phyloP scores from a whole-genome alignment of 2,797 vertebrate species.

The Oceanodroma leucorhoa region DNA sequence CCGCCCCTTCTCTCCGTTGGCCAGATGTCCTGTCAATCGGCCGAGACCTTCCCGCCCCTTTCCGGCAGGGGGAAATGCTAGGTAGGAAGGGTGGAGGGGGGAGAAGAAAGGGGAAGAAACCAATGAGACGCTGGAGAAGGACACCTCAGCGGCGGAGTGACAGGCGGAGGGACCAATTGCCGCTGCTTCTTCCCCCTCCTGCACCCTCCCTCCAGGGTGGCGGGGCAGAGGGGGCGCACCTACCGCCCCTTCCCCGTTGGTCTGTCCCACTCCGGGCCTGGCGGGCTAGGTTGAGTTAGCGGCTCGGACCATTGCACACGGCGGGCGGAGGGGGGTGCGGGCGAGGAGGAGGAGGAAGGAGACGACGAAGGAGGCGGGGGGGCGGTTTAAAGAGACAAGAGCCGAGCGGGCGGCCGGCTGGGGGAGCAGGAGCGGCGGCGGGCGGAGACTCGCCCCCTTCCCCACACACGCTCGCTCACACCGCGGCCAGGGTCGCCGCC shows the following conservation, averaged over 20 bases:
- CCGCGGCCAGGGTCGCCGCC: background rate
- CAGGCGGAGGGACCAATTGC: fast-evolving
- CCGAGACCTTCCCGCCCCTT: background rate
- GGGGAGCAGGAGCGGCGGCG: background rate
- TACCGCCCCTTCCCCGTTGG: background rate
- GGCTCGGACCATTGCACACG: slow-evolving; percentile 37
- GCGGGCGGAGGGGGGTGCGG: slow-evolving; percentile 28
- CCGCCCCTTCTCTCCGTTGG: fast-evolving
- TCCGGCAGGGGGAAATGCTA: background rate
- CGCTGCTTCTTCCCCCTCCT: background rate
- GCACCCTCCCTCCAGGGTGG: background rate
- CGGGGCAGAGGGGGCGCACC: background rate
- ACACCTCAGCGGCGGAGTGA: background rate
- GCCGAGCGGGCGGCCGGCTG: background rate
- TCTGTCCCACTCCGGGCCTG: slow-evolving; percentile 33
- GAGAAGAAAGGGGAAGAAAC: background rate
- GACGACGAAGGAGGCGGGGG: slow-evolving; percentile 1
- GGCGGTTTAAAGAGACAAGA: slow-evolving; percentile 59
- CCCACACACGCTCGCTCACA: slow-evolving; percentile 10
- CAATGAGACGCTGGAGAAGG: background rate
- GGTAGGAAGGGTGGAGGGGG: background rate
- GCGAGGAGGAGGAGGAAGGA: slow-evolving; percentile 30
- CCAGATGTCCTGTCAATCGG: background rate
- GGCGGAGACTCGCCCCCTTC: slow-evolving; percentile 34
- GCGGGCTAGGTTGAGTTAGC: slow-evolving; percentile 46